Evolutionary conservation across 2,797 vertebrate genomes (phyloP), one percentile per base, ranked within the genome.

Genomic region (Catamblyrhynchus diadema): DNA sequence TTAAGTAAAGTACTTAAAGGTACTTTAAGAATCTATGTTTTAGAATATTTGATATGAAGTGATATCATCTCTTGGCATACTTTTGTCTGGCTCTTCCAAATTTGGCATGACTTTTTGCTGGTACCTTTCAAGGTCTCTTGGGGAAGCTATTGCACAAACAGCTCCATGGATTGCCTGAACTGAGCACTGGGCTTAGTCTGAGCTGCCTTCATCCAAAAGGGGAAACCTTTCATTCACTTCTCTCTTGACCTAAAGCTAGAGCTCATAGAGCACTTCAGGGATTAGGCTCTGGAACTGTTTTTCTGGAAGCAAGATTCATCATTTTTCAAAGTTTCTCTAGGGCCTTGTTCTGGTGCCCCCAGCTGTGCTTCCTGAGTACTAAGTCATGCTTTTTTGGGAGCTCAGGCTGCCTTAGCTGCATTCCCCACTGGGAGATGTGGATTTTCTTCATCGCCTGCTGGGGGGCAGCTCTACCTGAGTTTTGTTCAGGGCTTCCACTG

Each of bases 361-460:
- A 65, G 60, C 51, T 78, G 30, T 2, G 0, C 25, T 81, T 57
- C 27, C 42, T 1, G 0, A 56, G 22, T 21, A 16, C 8, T 0
- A 3, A 39, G 62, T 2, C 3, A 2, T 27, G 14, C 20, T 61
- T 64, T 54, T 18, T 28, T 33, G 13, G 2, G 30, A 71, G 19
- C 25, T 90, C 16, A 7, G 11, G 12, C 25, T 66, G 24, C 50
- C 18, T n/a, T 30, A 19, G 14, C 25, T 6, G 2, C 54, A 27
- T 27, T 66, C 47, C 17, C 9, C 15, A 6, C 8, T 17, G 39
- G 21, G 1, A 42, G 11, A 23, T 13, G 13, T 45, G 24, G 17
- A 32, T 57, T 75, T 79, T 8, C 22, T 32, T 78, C 4, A 0
- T 10, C 24, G 35, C 27, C 39, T 72, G 23, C 13, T n/a, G 12